Base-by-base conservation (phyloP, 2,888 invertebrate genomes). In the Drosophila putrida region DNA sequence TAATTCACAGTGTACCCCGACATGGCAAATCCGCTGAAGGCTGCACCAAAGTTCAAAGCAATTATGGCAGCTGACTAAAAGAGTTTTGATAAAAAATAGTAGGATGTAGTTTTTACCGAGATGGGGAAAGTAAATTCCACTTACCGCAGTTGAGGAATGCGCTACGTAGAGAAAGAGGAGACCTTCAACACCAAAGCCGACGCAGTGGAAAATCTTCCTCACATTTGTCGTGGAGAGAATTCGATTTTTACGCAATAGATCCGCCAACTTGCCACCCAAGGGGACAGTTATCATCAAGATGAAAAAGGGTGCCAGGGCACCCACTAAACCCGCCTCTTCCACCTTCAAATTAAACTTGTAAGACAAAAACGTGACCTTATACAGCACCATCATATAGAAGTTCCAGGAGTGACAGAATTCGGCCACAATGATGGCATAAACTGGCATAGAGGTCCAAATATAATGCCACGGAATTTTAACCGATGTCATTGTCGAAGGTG, bases 1-100 rank as follows among this genome's bases (percentile, higher is more conserved):
- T 99, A 99, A 93, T 99, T 99, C n/a, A 99, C 99, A 91, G 99
- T 99, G 93, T 98, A 99, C 31, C 99, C 98, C 1, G 99, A 99
- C 90, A 99, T 99, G 46, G 99, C 99, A 91, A 99, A 99, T 0
- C 99, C 99, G 83, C 98, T 98, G 93, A 98, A 98, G 13, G 99
- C 99, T 3, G 99, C 99, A 4, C 99, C 99, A 38, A 98, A 94
- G 0, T 98, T 98, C 71, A 99, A 93, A 46, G 98, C 98, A 35
- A 96, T 94, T 71, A 98, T 97, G 4, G 99, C 95, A 58, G 95
- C 94, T 70, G 94, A 93, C 95, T 79, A 38, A 0, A 50, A n/a
- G 33, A 20, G 15, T 2, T 13, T 2, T 20, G 20, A 20, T 20
- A 2, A 20, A 20, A 20, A 20, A 20, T 1, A 20, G 25, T 27